Evolutionary conservation across 2,113 vertebrate genomes (phyloP).

Genomic region (Tylochromis polylepis): DNA sequence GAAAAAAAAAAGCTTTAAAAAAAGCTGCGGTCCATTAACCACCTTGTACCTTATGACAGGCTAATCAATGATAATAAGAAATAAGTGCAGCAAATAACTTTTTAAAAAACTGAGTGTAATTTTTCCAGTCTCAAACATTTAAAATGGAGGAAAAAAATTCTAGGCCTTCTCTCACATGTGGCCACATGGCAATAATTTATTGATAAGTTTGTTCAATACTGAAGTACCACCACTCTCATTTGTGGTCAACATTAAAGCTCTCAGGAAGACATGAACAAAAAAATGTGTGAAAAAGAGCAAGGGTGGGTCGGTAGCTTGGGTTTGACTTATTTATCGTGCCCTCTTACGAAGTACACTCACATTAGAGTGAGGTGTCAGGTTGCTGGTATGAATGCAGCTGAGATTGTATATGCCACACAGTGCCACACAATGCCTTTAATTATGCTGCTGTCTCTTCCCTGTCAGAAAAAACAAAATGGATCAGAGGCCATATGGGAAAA

Average conservation of each 20-base stretch:
- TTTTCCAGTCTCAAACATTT: constrained; percentile 40
- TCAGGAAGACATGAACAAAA: background rate
- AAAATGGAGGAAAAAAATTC: constrained; percentile 35
- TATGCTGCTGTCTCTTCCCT: constrained; percentile 55
- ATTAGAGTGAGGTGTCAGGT: constrained; percentile 61
- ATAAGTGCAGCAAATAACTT: constrained; percentile 28
- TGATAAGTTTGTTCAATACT: constrained; percentile 56
- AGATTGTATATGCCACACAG: constrained; percentile 47
- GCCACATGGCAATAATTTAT: constrained; percentile 50
- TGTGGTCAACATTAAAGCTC: constrained; percentile 17
- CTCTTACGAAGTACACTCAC: constrained; percentile 31
- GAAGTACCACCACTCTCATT: constrained; percentile 22
- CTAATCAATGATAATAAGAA: constrained; percentile 34
- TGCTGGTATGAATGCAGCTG: constrained; percentile 35
- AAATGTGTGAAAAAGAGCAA: constrained; percentile 11
- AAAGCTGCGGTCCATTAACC: background rate
- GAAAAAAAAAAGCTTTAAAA: background rate
- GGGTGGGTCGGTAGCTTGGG: constrained; percentile 34
- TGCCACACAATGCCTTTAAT: constrained; percentile 68
- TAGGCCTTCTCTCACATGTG: background rate
- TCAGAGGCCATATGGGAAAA: constrained; percentile 56
- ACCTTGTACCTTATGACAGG: background rate
- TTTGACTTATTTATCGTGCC: constrained; percentile 57
- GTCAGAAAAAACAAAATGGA: constrained; percentile 63
- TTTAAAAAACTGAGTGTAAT: background rate